phyloP scores from a whole-genome alignment of 2,113 vertebrate genomes.

The Vireo altiloquus region DNA sequence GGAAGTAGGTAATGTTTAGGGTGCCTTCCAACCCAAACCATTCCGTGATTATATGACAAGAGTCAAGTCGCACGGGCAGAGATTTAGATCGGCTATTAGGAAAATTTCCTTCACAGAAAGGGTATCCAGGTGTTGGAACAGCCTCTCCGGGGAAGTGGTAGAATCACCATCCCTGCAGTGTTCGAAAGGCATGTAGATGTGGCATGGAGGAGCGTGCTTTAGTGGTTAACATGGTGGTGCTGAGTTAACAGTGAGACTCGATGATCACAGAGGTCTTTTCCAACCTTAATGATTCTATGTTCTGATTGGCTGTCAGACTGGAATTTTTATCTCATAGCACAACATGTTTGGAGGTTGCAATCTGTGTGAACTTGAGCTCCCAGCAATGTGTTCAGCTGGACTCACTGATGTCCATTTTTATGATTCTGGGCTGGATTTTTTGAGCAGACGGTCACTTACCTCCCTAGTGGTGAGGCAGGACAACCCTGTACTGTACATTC shows the following conservation, averaged over 20 bases:
- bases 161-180: neutral
- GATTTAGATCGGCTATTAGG: neutral
- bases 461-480: neutral
- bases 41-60: neutral
- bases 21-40: neutral
- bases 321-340: neutral
- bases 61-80: neutral
- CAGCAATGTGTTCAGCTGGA: neutral
- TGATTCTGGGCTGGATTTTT: neutral
- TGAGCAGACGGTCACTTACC: neutral
- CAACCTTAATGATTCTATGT: neutral
- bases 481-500: neutral
- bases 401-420: neutral
- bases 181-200: neutral
- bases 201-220: neutral
- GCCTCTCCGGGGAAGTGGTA: neutral
- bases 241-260: neutral
- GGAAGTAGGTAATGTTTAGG: neutral
- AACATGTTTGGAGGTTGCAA: accelerated
- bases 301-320: neutral
- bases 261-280: neutral
- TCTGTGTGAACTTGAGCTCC: neutral
- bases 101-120: neutral
- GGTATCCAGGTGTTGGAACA: neutral
- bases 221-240: neutral